Conservation (phyloP, 2,888 invertebrate species). For the Xestia c-nigrum region DNA sequence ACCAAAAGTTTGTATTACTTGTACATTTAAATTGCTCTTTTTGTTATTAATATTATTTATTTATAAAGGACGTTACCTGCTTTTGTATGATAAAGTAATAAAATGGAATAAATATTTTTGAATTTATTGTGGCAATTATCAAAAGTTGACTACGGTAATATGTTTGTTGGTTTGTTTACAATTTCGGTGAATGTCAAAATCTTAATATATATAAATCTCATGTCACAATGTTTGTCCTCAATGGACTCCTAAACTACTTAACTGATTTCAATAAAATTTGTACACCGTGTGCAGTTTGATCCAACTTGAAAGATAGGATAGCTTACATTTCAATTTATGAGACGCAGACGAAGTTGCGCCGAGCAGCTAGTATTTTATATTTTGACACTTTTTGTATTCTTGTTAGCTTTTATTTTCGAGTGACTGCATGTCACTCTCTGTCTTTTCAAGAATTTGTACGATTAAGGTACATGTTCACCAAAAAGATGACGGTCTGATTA, state of each 20-base stretch:
- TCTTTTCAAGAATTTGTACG: background rate
- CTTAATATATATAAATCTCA: no score
- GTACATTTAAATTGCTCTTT: slow-evolving; percentile 40
- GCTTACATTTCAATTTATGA: no score
- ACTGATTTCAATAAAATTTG: no score
- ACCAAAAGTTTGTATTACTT: slow-evolving; percentile 45
- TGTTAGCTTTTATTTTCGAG: background rate
- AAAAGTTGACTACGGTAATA: slow-evolving; percentile 23
- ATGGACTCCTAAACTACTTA: no score
- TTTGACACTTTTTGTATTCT: background rate
- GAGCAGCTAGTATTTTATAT: no score
- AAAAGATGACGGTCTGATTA: no score
- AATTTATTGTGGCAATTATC: slow-evolving; percentile 9
- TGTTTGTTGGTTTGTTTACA: background rate
- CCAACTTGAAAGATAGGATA: no score
- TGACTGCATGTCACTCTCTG: background rate
- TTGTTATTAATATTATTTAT: slow-evolving; percentile 40
- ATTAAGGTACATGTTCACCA: no score
- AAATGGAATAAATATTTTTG: slow-evolving; percentile 13
- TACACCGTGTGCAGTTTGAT: no score
- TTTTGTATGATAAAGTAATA: slow-evolving; percentile 17
- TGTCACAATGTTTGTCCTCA: no score
- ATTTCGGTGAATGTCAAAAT: background rate
- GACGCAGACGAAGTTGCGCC: no score
- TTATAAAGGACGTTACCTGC: slow-evolving; percentile 11